phyloP scores from a whole-genome alignment of 2,797 vertebrate species.

The Tenualosa thibaudeaui region DNA sequence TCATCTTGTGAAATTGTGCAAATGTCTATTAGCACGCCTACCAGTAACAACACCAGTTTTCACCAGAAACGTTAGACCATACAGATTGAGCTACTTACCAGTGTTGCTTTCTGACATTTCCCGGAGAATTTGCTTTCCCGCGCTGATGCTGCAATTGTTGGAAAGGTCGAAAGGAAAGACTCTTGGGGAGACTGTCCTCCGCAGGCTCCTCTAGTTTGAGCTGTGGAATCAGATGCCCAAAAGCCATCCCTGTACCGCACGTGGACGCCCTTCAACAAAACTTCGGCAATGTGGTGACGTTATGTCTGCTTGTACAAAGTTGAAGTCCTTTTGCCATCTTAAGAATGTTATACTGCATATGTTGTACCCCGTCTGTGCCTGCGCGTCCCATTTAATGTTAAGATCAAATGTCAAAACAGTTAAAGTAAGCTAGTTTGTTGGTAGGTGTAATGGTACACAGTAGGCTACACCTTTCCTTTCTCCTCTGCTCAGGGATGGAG shows the following conservation, averaged over 20 bases:
- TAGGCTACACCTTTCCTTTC: not conserved
- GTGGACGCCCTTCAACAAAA: not conserved
- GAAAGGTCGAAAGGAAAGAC: slow-evolving; percentile 53
- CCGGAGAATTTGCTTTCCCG: slow-evolving; percentile 50
- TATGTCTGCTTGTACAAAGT: not conserved
- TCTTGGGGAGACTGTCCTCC: slow-evolving; percentile 57
- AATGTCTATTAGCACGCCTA: too few species aligned
- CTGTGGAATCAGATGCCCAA: slow-evolving; percentile 60
- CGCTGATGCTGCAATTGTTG: slow-evolving; percentile 54
- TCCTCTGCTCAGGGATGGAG: not conserved
- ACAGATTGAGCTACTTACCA: slow-evolving; percentile 53
- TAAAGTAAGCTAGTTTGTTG: not conserved
- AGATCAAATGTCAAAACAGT: not conserved
- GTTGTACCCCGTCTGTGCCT: not conserved
- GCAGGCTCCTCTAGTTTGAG: slow-evolving; percentile 61
- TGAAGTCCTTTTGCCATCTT: not conserved
- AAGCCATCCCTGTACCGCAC: slow-evolving; percentile 56
- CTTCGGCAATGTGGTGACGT: not conserved
- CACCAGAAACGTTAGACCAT: not conserved
- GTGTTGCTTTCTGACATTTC: slow-evolving; percentile 49
- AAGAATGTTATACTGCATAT: not conserved
- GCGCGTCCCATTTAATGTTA: not conserved
- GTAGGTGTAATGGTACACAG: not conserved
- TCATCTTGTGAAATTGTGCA: too few species aligned
- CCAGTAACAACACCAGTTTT: too few species aligned